Evolutionary conservation across 1,140 invertebrate species (phyloP).

Genomic region (Drosophila lacteicornis): DNA sequence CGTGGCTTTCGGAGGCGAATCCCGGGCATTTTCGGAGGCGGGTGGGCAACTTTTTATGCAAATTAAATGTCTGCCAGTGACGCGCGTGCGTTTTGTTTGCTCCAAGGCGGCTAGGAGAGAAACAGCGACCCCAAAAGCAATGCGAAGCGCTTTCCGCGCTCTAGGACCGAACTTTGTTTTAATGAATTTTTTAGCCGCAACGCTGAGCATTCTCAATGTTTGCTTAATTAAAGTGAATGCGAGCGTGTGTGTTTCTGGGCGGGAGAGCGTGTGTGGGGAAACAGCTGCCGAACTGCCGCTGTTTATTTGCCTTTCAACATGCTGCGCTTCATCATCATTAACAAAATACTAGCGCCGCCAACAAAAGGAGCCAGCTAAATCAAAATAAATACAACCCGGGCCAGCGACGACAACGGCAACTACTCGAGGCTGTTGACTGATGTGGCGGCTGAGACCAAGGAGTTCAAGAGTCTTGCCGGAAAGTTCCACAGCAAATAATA

Average conservation of each 20-base stretch:
- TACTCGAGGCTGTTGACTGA: slow-evolving; percentile 37
- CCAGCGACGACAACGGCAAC: slow-evolving; percentile 29
- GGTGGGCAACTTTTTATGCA: slow-evolving; percentile 77
- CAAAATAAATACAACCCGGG: slow-evolving; percentile 71
- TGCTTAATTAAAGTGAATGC: slow-evolving; percentile 72
- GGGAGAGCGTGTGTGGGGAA: slow-evolving; percentile 13
- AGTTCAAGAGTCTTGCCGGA: slow-evolving; percentile 33
- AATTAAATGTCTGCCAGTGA: slow-evolving; percentile 79
- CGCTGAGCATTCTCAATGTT: slow-evolving; percentile 68
- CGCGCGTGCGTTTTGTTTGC: slow-evolving; percentile 81
- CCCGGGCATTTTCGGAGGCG: slow-evolving; percentile 7
- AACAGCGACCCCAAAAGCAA: slow-evolving; percentile 26
- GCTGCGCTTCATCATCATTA: slow-evolving; percentile 82
- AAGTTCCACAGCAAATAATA: slow-evolving; percentile 4
- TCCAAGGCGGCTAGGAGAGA: slow-evolving; percentile 44
- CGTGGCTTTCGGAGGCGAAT: not conserved
- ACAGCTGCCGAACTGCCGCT: slow-evolving; percentile 38
- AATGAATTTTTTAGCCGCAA: slow-evolving; percentile 78
- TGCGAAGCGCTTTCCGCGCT: slow-evolving; percentile 27
- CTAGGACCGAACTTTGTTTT: slow-evolving; percentile 56
- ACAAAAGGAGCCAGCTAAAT: slow-evolving; percentile 56
- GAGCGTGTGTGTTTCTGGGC: slow-evolving; percentile 12
- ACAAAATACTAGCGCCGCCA: slow-evolving; percentile 61
- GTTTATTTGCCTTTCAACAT: slow-evolving; percentile 79
- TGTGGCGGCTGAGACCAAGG: slow-evolving; percentile 16